A percentile compares a stretch with the other conserved stretches of the same genome.
phyloP scores from a whole-genome alignment of 2,888 invertebrate genomes.

The Nymphalis urticae region DNA sequence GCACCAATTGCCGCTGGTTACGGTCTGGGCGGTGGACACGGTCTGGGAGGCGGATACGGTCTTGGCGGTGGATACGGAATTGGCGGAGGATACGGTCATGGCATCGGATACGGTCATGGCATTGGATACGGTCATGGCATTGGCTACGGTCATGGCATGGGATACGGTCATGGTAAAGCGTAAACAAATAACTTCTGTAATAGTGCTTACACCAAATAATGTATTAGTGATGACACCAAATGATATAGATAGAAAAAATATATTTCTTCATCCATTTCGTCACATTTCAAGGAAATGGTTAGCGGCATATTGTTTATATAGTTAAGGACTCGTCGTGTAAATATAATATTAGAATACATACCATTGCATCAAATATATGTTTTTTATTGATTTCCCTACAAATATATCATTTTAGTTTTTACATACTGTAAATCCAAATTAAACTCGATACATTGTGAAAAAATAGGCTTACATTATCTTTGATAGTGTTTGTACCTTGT shows the following conservation, averaged over 20 bases:
- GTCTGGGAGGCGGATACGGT: constrained; percentile 38
- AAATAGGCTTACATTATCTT: too few relatives aligned
- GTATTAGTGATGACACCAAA: constrained; percentile 27
- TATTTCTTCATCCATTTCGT: constrained; percentile 72
- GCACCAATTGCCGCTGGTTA: constrained; percentile 37
- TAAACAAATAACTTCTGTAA: constrained; percentile 39
- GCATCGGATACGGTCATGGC: constrained; percentile 39
- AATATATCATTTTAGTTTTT: neutral
- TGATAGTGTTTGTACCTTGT: too few relatives aligned
- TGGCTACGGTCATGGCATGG: constrained; percentile 32
- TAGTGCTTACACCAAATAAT: constrained; percentile 16
- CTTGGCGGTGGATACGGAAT: constrained; percentile 43
- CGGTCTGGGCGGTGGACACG: constrained; percentile 42
- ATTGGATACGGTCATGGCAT: constrained; percentile 38
- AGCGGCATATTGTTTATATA: constrained; percentile 62
- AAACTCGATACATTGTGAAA: too few relatives aligned
- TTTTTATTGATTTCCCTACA: constrained; percentile 23
- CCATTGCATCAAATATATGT: constrained; percentile 34
- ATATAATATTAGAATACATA: constrained; percentile 44
- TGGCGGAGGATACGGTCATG: constrained; percentile 38
- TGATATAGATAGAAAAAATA: constrained; percentile 48
- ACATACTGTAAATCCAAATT: too few relatives aligned
- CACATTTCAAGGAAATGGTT: constrained; percentile 64
- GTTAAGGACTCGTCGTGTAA: constrained; percentile 55
- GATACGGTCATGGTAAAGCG: constrained; percentile 35